A percentile compares a stretch with the other conserved stretches of the same genome.
phyloP scores from a whole-genome alignment of 2,797 vertebrate genomes.

The Myoxocephalus aenaeus region DNA sequence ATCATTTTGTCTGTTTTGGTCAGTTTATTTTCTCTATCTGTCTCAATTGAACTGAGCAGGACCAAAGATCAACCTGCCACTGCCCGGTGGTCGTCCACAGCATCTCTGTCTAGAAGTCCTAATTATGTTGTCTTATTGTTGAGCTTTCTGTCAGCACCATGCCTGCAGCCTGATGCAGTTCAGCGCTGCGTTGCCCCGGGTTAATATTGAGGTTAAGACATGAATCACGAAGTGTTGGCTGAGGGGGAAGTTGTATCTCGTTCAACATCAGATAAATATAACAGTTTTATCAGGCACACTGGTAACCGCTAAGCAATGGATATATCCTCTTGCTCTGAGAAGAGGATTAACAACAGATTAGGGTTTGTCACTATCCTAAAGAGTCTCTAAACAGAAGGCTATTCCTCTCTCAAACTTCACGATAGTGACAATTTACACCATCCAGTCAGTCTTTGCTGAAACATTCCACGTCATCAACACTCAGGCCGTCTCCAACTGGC shows the following conservation, averaged over 20 bases:
- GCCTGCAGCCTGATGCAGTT: constrained; percentile 14
- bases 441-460: constrained; percentile 37
- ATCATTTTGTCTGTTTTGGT: constrained; percentile 31
- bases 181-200: neutral
- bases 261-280: constrained; percentile 63
- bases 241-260: constrained; percentile 53
- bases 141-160: constrained; percentile 13
- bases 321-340: constrained; percentile 59
- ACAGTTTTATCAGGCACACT: constrained; percentile 52
- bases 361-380: constrained; percentile 63
- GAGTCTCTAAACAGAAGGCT: constrained; percentile 55
- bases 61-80: constrained; percentile 10
- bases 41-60: constrained; percentile 45
- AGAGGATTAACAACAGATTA: constrained; percentile 76
- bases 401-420: constrained; percentile 38
- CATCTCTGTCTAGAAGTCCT: constrained; percentile 10
- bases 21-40: constrained; percentile 28
- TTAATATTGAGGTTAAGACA: constrained; percentile 45
- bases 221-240: constrained; percentile 53
- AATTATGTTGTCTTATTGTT: constrained; percentile 42
- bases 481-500: constrained; percentile 31
- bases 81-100: neutral
- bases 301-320: constrained; percentile 41
- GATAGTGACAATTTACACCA: constrained; percentile 28
- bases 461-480: constrained; percentile 43